Conservation (phyloP, 2,113 vertebrate genomes). For the Ciconia boyciana region DNA sequence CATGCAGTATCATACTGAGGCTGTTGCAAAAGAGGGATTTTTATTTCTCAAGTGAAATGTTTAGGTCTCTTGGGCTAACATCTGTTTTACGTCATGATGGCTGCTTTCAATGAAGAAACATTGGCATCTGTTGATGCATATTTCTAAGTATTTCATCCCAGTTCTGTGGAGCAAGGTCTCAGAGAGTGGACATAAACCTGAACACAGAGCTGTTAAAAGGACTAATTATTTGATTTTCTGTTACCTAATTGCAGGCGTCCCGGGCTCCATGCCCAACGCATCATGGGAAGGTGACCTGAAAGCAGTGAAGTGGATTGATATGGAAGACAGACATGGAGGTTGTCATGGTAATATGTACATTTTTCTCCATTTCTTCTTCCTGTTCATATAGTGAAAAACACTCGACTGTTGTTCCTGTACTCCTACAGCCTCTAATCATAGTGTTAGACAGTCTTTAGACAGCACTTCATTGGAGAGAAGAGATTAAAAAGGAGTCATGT, state of each 20-base stretch:
- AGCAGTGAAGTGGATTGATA: conserved; percentile 71
- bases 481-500: background rate
- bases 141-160: background rate
- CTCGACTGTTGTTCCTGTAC: background rate
- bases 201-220: background rate
- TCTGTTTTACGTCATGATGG: background rate
- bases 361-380: background rate
- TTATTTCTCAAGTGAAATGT: background rate
- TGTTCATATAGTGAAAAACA: background rate
- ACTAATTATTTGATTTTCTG: background rate
- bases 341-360: conserved; percentile 64
- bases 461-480: background rate
- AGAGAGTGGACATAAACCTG: background rate
- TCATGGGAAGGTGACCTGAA: conserved; percentile 68
- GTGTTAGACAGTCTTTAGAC: background rate
- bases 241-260: conserved; percentile 55
- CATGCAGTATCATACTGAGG: background rate
- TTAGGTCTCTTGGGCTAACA: background rate
- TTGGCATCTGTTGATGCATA: background rate
- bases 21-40: background rate
- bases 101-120: background rate
- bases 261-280: conserved; percentile 68
- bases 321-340: conserved; percentile 60
- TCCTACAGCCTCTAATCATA: background rate
- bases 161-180: background rate